Evolutionary conservation across 1,140 invertebrate species (phyloP), one percentile per base, ranked within the genome.

Genomic region (Cydia strobilella): DNA sequence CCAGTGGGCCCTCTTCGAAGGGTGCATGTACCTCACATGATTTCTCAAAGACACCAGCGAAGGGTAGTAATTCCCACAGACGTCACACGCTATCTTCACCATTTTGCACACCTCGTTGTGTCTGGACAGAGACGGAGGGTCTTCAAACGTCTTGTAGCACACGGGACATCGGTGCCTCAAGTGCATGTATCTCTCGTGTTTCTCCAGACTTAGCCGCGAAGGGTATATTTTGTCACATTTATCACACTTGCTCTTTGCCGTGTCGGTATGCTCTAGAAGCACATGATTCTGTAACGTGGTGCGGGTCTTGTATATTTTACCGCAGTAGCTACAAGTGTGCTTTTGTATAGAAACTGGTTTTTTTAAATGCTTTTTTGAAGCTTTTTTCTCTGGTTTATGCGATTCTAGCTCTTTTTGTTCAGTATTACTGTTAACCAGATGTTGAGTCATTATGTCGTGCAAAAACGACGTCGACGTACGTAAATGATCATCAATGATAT

Each of bases 131-230:
- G 79, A 51, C 27, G 83, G 77, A 10, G 73, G 42, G 1, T 81
- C 83, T 59, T 75, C 25, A 74, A 90, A 91, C 4, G 80, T 86
- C 79, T 75, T 84, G 73, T 90, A 88, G 66, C 89, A 91, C 20
- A 78, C 84, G 51, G 78, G 80, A 59, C 89, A 91, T 35, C 83
- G 81, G 72, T 87, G 78, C 12, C 77, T 39, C 13, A 76, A 79
- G 66, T 90, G 88, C 86, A 86, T 89, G 77, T 91, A 91, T 23
- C 83, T 82, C 2, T 82, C 76, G 69, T 91, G 89, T 75, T 88
- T 89, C 65, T 85, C 83, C 9, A 90, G 73, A 74, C 89, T 91
- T 48, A 88, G 73, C 31, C 75, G 15, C 9, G 88, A 89, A 0
- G 86, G 79, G 74, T 90, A 90, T 42, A 69, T 82, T 69, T 89